Evolutionary conservation across 2,113 vertebrate species (phyloP), one percentile per base, ranked within the genome.

Genomic region (Lathamus discolor): DNA sequence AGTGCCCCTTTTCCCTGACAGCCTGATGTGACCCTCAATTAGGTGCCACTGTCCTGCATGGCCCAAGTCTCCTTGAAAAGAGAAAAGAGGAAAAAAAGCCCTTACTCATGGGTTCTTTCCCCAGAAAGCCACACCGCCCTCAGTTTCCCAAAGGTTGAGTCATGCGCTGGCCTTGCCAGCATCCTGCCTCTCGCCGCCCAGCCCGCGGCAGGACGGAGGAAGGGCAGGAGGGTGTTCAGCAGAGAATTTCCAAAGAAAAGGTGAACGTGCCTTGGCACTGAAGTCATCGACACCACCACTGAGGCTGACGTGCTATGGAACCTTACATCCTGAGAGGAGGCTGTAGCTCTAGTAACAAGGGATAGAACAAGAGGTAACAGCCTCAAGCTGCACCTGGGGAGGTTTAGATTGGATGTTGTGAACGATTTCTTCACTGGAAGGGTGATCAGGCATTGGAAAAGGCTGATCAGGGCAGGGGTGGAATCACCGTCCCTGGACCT

Each of bases 71-170:
- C 14, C 44, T 52, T 24, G 16, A 8, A 74, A 88, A 83, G 6
- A 15, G 4, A 18, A 3, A 25, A 39, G 11, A 22, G 7, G 11
- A 3, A 13, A 20, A 10, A 37, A 19, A 88, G 27, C 41, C 73
- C 52, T 94, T 91, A 67, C 77, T 95, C 86, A 72, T 7, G 77
- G 35, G 62, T 81, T 88, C 49, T 94, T 92, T 93, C 92, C 67
- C 89, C 93, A 68, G 90, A 95, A 96, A 88, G 66, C 86, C 78
- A 63, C 83, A 82, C 52, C 84, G 57, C 2, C 4, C 76, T 92
- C 24, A 0, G 66, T 88, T 95, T 95, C 95, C 87, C 92, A 83
- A 91, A 86, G 80, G 59, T 49, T 96, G 93, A 97, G 91, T 97
- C 95, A 95, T 1, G 0, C 2, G 0, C 29, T 68, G 91, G 83